phyloP scores from a whole-genome alignment of 2,888 invertebrate genomes.

The Seira musarum region DNA sequence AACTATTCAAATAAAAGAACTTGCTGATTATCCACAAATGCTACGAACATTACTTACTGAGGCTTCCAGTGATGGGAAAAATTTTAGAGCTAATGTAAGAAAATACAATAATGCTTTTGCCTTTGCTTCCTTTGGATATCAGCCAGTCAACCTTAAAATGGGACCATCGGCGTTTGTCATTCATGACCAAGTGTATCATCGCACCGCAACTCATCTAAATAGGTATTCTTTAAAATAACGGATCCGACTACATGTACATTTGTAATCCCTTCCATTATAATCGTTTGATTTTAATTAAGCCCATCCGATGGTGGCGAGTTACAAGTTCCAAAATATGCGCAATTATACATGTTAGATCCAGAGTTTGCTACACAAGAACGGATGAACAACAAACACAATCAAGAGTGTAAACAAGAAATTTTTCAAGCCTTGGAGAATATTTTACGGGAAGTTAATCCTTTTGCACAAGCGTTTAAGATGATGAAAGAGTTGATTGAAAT shows the following conservation, averaged over 20 bases:
- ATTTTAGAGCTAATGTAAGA: conserved; percentile 55
- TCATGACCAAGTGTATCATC: conserved; percentile 68
- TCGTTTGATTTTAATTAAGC: no score
- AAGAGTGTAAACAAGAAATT: conserved; percentile 28
- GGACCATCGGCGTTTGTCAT: conserved; percentile 60
- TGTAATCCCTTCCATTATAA: no score
- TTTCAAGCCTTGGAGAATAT: conserved; percentile 49
- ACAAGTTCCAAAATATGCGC: conserved; percentile 26
- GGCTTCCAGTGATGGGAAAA: neutral
- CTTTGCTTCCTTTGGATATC: conserved; percentile 63
- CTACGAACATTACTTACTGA: conserved; percentile 29
- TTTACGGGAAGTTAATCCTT: conserved; percentile 51
- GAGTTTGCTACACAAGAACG: conserved; percentile 18
- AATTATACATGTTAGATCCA: conserved; percentile 57
- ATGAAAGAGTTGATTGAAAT: conserved; percentile 58
- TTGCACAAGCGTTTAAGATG: conserved; percentile 63
- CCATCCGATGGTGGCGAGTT: no score
- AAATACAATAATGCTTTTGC: conserved; percentile 62
- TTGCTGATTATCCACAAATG: neutral
- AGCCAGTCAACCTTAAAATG: neutral
- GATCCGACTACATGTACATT: no score
- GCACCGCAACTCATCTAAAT: conserved; percentile 25
- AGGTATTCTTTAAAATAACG: no score
- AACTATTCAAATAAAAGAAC: conserved; percentile 6
- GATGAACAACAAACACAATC: conserved; percentile 30